These are phyloP conservation scores for Panagrolaimus sp. DNA, from an alignment of 1,140 invertebrate species.

Conservation along the genomic window DNA sequence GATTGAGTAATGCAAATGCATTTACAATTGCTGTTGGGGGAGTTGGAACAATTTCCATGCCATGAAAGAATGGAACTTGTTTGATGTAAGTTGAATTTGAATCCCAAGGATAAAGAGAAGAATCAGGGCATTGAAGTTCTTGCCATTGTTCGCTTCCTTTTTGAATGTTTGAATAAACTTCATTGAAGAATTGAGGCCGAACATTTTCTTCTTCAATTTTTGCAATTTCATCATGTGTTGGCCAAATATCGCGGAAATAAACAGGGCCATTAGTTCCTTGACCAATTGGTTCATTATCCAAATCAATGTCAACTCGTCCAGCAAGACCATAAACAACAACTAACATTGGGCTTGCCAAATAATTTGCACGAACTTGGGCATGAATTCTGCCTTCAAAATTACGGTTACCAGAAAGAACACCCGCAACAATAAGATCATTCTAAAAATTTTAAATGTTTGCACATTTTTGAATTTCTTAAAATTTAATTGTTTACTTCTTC, in stretches of 20 bases:
- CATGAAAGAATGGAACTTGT: slow-evolving; percentile 88
- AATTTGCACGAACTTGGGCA: slow-evolving; percentile 89
- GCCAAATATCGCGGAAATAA: slow-evolving; percentile 89
- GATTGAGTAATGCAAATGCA: slow-evolving; percentile 74
- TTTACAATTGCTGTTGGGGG: slow-evolving; percentile 59
- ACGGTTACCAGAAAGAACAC: slow-evolving; percentile 88
- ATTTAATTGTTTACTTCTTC: slow-evolving; percentile 70
- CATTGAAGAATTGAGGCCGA: slow-evolving; percentile 93
- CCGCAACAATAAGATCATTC: slow-evolving; percentile 85
- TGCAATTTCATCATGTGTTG: slow-evolving; percentile 76
- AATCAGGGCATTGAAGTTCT: slow-evolving; percentile 71
- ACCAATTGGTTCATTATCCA: slow-evolving; percentile 81
- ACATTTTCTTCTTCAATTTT: slow-evolving; percentile 80
- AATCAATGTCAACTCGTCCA: slow-evolving; percentile 86
- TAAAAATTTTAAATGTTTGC: slow-evolving; percentile 50
- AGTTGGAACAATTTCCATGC: slow-evolving; percentile 65
- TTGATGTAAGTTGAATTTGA: slow-evolving; percentile 87
- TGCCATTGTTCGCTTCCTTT: slow-evolving; percentile 81
- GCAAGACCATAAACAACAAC: slow-evolving; percentile 95
- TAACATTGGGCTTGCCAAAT: slow-evolving; percentile 84
- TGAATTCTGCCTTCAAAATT: slow-evolving; percentile 97
- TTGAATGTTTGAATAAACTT: slow-evolving; percentile 74
- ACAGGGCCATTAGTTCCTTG: slow-evolving; percentile 63
- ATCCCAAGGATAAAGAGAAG: slow-evolving; percentile 87
- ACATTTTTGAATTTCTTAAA: not conserved